These are phyloP conservation scores for Bujurquina vittata DNA, from an alignment of 2,113 vertebrate species.

Conservation along the genomic window DNA sequence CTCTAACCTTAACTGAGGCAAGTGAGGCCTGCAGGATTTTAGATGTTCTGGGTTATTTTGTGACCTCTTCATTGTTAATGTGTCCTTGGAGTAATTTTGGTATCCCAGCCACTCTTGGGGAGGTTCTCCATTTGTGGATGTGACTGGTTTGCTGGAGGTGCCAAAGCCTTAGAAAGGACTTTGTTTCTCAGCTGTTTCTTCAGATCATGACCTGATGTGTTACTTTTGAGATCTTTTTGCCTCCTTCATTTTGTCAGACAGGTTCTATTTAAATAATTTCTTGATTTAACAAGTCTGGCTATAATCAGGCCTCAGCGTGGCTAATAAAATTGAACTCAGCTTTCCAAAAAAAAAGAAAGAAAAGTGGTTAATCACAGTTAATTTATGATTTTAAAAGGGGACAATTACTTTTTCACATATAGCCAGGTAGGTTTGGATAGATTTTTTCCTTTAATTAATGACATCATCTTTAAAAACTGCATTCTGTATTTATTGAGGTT, in stretches of 20 bases:
- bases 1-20: not conserved
- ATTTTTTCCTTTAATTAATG: not conserved
- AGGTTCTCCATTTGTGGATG: not conserved
- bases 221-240: not conserved
- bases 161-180: not conserved
- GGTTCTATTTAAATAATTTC: too few relatives aligned
- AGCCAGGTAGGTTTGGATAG: not conserved
- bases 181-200: not conserved
- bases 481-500: not conserved
- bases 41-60: slow-evolving; percentile 1
- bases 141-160: not conserved
- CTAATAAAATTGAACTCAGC: too few relatives aligned
- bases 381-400: too few relatives aligned
- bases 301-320: too few relatives aligned
- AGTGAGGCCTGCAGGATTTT: not conserved
- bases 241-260: not conserved
- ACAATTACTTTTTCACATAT: too few relatives aligned
- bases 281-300: too few relatives aligned
- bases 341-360: too few relatives aligned
- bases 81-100: not conserved
- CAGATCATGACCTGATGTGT: not conserved
- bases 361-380: too few relatives aligned
- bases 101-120: not conserved
- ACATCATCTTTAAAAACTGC: not conserved
- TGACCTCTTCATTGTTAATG: not conserved